Evolutionary conservation across 2,113 vertebrate genomes (phyloP).

Genomic region (Cyprinodon tularosa): DNA sequence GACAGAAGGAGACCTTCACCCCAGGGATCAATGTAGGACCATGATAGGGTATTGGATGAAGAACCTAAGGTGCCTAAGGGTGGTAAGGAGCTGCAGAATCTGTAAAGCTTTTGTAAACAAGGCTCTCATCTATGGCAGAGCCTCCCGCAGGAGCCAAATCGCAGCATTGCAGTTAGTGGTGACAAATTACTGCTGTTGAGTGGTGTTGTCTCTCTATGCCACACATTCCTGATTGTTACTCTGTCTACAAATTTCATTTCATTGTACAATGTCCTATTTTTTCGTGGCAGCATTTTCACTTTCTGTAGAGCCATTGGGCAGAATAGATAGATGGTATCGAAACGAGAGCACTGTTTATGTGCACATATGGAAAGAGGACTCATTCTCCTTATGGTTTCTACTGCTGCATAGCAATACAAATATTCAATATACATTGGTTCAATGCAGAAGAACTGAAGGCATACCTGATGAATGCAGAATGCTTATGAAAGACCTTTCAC

Average conservation of each 20-base stretch:
- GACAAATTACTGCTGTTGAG: constrained; percentile 69
- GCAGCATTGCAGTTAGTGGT: constrained; percentile 55
- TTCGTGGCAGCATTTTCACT: constrained; percentile 46
- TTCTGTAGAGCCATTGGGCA: constrained; percentile 39
- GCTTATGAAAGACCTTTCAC: constrained; percentile 60
- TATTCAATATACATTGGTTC: constrained; percentile 58
- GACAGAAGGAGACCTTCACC: constrained; percentile 30
- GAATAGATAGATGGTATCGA: constrained; percentile 64
- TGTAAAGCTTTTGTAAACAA: constrained; percentile 61
- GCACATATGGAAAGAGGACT: constrained; percentile 36
- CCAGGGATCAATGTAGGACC: constrained; percentile 25
- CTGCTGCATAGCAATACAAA: constrained; percentile 55
- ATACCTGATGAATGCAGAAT: constrained; percentile 66
- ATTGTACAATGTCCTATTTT: constrained; percentile 64
- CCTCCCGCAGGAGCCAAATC: constrained; percentile 50
- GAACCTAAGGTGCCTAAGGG: constrained; percentile 31
- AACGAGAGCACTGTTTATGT: constrained; percentile 11
- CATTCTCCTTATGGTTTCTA: constrained; percentile 50
- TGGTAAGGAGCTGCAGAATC: constrained; percentile 35
- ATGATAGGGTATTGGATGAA: constrained; percentile 42
- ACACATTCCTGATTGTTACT: constrained; percentile 41
- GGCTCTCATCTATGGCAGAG: constrained; percentile 50
- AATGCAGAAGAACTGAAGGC: constrained; percentile 53
- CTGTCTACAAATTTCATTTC: constrained; percentile 63
- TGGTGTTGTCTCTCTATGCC: constrained; percentile 43